Conservation (phyloP, 2,888 invertebrate genomes). For the Sinelater perroti region DNA sequence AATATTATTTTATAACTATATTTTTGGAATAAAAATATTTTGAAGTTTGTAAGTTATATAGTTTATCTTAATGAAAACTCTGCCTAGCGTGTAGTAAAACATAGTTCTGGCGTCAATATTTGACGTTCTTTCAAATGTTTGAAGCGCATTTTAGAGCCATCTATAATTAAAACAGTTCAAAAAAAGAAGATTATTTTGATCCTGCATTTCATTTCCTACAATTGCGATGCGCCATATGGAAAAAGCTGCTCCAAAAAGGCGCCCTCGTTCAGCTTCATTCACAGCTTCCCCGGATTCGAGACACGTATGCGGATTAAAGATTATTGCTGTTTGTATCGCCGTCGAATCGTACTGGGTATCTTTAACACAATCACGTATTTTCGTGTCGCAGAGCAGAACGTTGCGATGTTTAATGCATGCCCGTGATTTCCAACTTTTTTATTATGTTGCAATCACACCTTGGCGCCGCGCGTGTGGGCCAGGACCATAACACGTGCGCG, state of each 20-base stretch:
- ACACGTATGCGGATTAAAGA: slow-evolving; percentile 23
- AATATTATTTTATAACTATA: no score
- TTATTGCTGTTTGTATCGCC: slow-evolving; percentile 21
- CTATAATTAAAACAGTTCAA: no score
- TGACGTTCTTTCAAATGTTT: no score
- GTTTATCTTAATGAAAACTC: no score
- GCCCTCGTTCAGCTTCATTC: slow-evolving; percentile 7
- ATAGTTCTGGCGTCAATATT: no score
- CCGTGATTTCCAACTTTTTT: slow-evolving; percentile 19
- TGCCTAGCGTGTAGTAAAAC: no score
- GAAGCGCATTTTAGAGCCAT: no score
- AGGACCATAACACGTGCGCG: background rate
- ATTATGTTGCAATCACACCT: slow-evolving; percentile 20
- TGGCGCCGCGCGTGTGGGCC: no score
- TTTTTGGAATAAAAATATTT: no score
- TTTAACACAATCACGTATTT: slow-evolving; percentile 23
- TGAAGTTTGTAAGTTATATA: no score
- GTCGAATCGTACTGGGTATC: slow-evolving; percentile 16
- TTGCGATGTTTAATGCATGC: slow-evolving; percentile 21
- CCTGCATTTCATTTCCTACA: background rate
- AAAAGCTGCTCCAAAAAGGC: slow-evolving; percentile 7
- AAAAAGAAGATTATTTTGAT: no score
- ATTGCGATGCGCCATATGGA: background rate
- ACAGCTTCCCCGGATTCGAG: slow-evolving; percentile 2
- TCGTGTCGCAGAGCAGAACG: slow-evolving; percentile 18